These are phyloP conservation scores for Trialeurodes vaporariorum DNA, from an alignment of 1,140 invertebrate species.

Conservation along the genomic window DNA sequence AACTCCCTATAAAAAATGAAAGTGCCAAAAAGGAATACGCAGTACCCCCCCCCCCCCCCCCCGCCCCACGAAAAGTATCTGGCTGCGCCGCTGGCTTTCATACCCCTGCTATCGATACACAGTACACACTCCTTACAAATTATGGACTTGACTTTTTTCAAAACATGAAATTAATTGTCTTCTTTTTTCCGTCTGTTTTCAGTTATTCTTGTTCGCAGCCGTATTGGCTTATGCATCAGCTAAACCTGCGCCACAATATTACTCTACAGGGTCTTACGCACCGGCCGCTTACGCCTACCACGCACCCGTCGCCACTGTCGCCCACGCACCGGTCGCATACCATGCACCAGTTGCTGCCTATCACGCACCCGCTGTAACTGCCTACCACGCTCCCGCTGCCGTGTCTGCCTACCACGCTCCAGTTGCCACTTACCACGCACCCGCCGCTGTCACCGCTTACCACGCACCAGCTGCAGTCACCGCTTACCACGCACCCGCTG, in stretches of 20 bases:
- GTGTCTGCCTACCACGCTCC: neutral
- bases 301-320: neutral
- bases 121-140: too few relatives aligned
- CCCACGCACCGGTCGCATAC: neutral
- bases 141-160: too few relatives aligned
- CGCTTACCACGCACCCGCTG: neutral
- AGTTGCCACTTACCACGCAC: neutral
- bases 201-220: neutral
- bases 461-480: neutral
- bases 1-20: too few relatives aligned
- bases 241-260: neutral
- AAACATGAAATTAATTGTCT: too few relatives aligned
- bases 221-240: neutral
- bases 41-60: too few relatives aligned
- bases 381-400: neutral
- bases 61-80: too few relatives aligned
- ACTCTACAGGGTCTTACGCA: neutral
- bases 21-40: too few relatives aligned
- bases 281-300: neutral
- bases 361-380: neutral
- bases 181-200: neutral
- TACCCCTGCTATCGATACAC: too few relatives aligned
- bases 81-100: too few relatives aligned
- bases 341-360: too few relatives aligned
- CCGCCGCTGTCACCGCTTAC: neutral